These are phyloP conservation scores for Zelleria hepariella DNA, from an alignment of 2,888 invertebrate species.

Conservation along the genomic window DNA sequence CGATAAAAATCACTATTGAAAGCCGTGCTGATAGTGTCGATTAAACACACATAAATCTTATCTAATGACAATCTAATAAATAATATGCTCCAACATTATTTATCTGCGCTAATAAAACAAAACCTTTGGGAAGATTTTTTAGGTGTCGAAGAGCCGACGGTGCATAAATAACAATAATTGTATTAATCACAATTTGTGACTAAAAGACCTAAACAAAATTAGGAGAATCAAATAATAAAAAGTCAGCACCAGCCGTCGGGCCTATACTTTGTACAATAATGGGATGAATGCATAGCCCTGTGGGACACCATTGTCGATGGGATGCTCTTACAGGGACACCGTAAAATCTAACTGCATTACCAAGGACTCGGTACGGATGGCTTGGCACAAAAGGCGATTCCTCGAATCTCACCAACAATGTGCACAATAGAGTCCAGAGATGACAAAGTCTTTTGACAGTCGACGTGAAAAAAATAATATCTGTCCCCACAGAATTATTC, in stretches of 20 bases:
- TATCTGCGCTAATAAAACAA: background rate
- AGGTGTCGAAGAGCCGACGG: background rate
- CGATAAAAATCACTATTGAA: constrained; percentile 13
- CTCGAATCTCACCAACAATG: constrained; percentile 65
- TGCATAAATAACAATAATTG: background rate
- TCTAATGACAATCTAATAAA: background rate
- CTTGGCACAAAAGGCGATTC: constrained; percentile 64
- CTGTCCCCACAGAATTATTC: constrained; percentile 26
- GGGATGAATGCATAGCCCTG: constrained; percentile 20
- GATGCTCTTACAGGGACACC: constrained; percentile 52
- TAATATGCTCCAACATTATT: background rate
- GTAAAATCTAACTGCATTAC: constrained; percentile 31
- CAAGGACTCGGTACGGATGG: constrained; percentile 64
- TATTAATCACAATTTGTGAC: background rate
- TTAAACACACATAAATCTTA: constrained; percentile 13
- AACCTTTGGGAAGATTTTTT: background rate
- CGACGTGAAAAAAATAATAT: constrained; percentile 27
- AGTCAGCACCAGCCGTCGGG: constrained; percentile 22
- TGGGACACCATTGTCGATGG: constrained; percentile 51
- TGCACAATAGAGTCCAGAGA: constrained; percentile 40
- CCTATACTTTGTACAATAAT: too few species aligned
- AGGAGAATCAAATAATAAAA: constrained; percentile 37
- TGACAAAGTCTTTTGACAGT: constrained; percentile 45
- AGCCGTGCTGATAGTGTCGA: constrained; percentile 14
- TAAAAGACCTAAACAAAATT: constrained; percentile 17